A percentile compares a stretch with the other conserved stretches of the same genome.
Evolutionary conservation across 2,888 invertebrate species (phyloP).

Genomic region (Neocrepidodera transversa): DNA sequence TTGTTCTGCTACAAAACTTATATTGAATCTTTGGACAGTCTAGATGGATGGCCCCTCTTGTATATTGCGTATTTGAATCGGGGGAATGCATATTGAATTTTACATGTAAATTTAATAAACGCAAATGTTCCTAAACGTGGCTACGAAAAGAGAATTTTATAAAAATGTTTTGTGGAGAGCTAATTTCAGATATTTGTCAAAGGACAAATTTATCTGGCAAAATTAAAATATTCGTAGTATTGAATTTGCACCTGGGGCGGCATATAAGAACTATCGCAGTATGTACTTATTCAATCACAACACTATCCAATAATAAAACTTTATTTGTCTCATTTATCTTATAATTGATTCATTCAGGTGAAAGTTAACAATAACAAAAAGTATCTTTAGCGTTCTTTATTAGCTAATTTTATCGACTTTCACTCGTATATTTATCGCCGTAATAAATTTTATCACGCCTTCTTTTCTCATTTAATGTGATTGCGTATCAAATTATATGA

Average conservation of each 20-base stretch:
- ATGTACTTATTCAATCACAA: not conserved
- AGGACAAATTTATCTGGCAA: too few relatives aligned
- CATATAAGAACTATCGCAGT: not conserved
- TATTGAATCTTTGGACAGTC: constrained; percentile 27
- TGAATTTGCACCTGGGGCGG: constrained; percentile 2
- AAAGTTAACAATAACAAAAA: constrained; percentile 24
- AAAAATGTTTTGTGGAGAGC: too few relatives aligned
- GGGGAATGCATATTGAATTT: constrained; percentile 13
- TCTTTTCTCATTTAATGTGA: constrained; percentile 18
- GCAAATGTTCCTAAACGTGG: too few relatives aligned
- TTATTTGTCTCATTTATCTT: constrained; percentile 1
- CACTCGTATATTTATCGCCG: constrained; percentile 13
- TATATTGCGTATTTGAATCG: constrained; percentile 21
- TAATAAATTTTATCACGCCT: constrained; percentile 24
- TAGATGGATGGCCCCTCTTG: constrained; percentile 24
- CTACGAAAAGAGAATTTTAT: too few relatives aligned
- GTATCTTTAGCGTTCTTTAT: constrained; percentile 13
- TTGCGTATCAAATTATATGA: constrained; percentile 11
- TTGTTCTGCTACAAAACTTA: constrained; percentile 22
- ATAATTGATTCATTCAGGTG: constrained; percentile 23
- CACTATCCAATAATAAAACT: constrained; percentile 14
- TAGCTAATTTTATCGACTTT: constrained; percentile 23
- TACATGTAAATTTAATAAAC: not conserved
- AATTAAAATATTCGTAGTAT: too few relatives aligned
- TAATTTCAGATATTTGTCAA: too few relatives aligned